Percentiles rank a stretch among this genome's conserved stretches.
These are phyloP conservation scores for Anagrus nilaparvatae DNA, from an alignment of 1,140 invertebrate species.

Conservation along the genomic window DNA sequence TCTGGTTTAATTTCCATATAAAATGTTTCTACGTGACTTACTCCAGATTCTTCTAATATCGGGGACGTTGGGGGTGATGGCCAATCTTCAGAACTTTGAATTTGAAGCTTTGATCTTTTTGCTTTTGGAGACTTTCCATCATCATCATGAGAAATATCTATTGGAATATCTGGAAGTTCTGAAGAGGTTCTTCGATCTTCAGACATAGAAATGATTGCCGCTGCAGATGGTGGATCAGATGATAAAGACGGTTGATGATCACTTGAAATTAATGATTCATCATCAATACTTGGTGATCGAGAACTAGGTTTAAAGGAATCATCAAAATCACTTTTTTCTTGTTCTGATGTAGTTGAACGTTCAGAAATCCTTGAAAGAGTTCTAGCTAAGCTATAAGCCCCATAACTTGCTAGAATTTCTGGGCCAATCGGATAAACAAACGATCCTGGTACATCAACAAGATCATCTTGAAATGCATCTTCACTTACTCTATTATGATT, in stretches of 20 bases:
- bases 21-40: conserved; percentile 77
- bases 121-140: conserved; percentile 40
- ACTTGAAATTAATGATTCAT: conserved; percentile 70
- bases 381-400: conserved; percentile 57
- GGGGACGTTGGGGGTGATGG: conserved; percentile 66
- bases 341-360: conserved; percentile 75
- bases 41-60: conserved; percentile 49
- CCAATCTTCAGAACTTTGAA: conserved; percentile 62
- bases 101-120: conserved; percentile 33
- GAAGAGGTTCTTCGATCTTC: conserved; percentile 69
- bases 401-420: conserved; percentile 58
- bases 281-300: conserved; percentile 69
- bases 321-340: conserved; percentile 66
- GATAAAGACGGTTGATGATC: conserved; percentile 76
- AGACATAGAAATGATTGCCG: conserved; percentile 46
- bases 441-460: conserved; percentile 59
- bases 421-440: conserved; percentile 60
- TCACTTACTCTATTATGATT: conserved; percentile 51
- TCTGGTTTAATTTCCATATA: conserved; percentile 67
- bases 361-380: conserved; percentile 79
- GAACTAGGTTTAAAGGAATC: conserved; percentile 75
- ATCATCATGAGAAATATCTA: conserved; percentile 48
- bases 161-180: conserved; percentile 70
- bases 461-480: conserved; percentile 60
- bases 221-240: conserved; percentile 58